phyloP scores from a whole-genome alignment of 2,797 vertebrate genomes.

The Callimico goeldii region DNA sequence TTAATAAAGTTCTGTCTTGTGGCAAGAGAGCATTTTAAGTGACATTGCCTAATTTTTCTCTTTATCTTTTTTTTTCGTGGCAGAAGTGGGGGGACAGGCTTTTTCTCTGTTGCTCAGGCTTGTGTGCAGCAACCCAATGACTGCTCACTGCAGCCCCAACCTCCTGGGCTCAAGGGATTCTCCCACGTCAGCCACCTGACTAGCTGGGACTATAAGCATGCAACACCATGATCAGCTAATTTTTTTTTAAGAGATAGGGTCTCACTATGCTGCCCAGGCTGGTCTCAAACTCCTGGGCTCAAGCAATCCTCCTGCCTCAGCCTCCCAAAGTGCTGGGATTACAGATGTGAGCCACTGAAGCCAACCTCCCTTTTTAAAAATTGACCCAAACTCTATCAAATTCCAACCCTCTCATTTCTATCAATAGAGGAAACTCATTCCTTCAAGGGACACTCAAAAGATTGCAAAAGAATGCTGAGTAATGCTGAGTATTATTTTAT shows the following conservation, averaged over 20 bases:
- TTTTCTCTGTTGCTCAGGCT: neutral
- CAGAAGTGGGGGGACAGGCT: neutral
- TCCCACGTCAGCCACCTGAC: neutral
- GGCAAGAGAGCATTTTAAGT: conserved; percentile 58
- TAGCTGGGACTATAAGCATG: neutral
- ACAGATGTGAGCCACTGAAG: neutral
- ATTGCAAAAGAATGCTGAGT: neutral
- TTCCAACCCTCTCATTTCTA: neutral
- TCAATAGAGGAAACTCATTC: neutral
- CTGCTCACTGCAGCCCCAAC: neutral
- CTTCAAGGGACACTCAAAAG: neutral
- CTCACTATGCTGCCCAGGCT: neutral
- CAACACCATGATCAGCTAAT: neutral
- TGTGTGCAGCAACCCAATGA: neutral
- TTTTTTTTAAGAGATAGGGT: neutral
- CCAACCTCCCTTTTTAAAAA: neutral
- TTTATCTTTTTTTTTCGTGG: neutral
- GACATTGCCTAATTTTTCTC: conserved; percentile 23
- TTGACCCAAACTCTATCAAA: neutral
- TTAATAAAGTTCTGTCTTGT: conserved; percentile 66
- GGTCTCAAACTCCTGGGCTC: neutral
- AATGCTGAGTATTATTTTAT: neutral
- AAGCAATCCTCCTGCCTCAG: neutral
- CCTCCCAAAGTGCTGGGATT: neutral
- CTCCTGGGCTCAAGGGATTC: neutral